Base-by-base conservation (phyloP, 2,113 vertebrate genomes). In the Hiodon alosoides region DNA sequence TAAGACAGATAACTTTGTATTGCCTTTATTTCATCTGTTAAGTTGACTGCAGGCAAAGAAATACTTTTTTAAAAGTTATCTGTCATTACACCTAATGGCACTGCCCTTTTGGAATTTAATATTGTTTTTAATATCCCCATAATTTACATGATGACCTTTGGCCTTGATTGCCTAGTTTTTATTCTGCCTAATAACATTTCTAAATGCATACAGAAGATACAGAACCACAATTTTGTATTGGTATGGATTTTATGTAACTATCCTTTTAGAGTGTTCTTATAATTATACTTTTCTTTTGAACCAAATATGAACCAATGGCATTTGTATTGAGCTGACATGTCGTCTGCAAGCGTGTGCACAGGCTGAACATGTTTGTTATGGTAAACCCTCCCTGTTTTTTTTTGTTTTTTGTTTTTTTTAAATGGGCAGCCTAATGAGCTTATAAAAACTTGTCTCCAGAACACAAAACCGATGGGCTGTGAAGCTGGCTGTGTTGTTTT, bases 11-110 rank as follows among this genome's bases (percentile, higher is more conserved):
- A 16, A 17, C 60, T 68, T 59, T 67, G n/a, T 61, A 50, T n/a
- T 4, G 16, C 61, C 10, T 75, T 58, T 31, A 14, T 13, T 52
- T 68, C 11, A 68, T 66, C 47, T 58, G 7, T 52, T 74, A 5
- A 48, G 7, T 3, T 7, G 46, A 48, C 7, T n/a, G 3, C 10
- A 2, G 7, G 53, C 4, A 8, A n/a, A 55, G n/a, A 52, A 7
- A 11, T 17, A 66, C 17, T 78, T 79, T 31, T 31, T 79, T 74
- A 69, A 74, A 61, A 5, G 3, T 11, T 31, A n/a, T 70, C n/a
- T 57, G 2, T 69, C 53, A 13, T 67, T 51, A 8, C 10, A 66
- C 4, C 67, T 57, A 17, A 2, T 17, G 14, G 8, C 53, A 48
- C 67, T n/a, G 13, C 5, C 51, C 68, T 55, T 55, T 4, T 55